Evolutionary conservation across 2,797 vertebrate species (phyloP), one percentile per base, ranked within the genome.

Genomic region (Vireo griseus): DNA sequence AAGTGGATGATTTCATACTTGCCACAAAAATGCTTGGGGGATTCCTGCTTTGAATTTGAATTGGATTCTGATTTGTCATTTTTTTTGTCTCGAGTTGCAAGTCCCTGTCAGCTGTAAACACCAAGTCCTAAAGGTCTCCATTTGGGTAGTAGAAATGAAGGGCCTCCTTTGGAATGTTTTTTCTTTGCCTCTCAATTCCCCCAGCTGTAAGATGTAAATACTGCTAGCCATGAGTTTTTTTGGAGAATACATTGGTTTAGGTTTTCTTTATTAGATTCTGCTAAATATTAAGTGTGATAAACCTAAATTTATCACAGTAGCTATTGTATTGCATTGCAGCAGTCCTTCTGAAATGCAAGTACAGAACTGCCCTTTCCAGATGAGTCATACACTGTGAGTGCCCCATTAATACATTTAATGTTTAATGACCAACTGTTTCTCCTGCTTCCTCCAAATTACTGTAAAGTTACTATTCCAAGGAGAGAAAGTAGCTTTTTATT

Each of bases 341-440:
- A 87, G 48, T 77, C 35, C 37, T 85, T 93, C 74, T 88, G 83
- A 95, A 92, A 91, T 72, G 81, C 37, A 76, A 84, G 73, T 62
- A 86, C 54, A 90, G 82, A 90, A 75, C 58, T 90, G 84, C 72
- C 48, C 91, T 96, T 96, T 92, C 73, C 69, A 95, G 66, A 51
- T 24, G 57, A 94, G 69, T 57, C 87, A 69, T 91, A 59, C 15
- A 16, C 55, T 94, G 22, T 92, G 87, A 88, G 88, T 92, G 66
- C 85, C 66, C 82, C 58, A 51, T 94, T 97, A 94, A 80, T 96
- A 86, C 55, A 81, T 88, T 91, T 69, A 48, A 86, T 86, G 69
- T 91, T 93, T 96, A 94, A 94, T 88, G 85, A 96, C 82, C 92
- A 90, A 86, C 89, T 96, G 68, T 90, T 96, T 91, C 82, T 95